Conservation (phyloP, 1,140 invertebrate genomes). For the Rhyacophila brunnea region DNA sequence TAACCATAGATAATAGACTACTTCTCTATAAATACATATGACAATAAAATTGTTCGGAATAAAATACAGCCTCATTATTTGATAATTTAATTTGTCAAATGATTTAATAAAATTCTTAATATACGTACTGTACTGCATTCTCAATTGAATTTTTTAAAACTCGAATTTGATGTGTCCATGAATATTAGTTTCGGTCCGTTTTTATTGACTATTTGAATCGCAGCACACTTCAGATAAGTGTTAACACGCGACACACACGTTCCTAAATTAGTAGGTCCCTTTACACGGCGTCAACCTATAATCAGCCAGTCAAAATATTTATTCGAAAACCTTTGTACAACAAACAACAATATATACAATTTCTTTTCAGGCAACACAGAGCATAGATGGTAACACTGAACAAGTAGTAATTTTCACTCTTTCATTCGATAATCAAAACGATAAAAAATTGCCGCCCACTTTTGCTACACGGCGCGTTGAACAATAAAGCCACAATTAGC, state of each 20-base stretch:
- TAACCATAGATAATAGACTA: too few species aligned
- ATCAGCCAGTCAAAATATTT: conserved; percentile 35
- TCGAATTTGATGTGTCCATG: too few species aligned
- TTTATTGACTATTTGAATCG: neutral
- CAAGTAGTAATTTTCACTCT: neutral
- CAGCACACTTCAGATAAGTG: conserved; percentile 11
- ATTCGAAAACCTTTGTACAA: conserved; percentile 12
- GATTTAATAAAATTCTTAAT: too few species aligned
- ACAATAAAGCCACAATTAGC: conserved; percentile 35
- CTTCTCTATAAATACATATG: too few species aligned
- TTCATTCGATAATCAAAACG: conserved; percentile 6
- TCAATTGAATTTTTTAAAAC: too few species aligned
- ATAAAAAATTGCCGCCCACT: conserved; percentile 25
- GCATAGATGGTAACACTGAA: neutral
- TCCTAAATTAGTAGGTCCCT: conserved; percentile 15
- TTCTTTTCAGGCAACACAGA: neutral
- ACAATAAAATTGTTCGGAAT: too few species aligned
- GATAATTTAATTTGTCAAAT: too few species aligned
- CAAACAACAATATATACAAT: neutral
- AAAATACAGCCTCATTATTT: too few species aligned
- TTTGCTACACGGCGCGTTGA: conserved; percentile 1
- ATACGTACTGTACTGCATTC: too few species aligned
- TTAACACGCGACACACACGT: conserved; percentile 16
- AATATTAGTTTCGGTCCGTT: too few species aligned
- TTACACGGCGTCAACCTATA: conserved; percentile 10